Evolutionary conservation across 2,888 invertebrate species (phyloP).

Genomic region (Gymnosoma rotundatum): DNA sequence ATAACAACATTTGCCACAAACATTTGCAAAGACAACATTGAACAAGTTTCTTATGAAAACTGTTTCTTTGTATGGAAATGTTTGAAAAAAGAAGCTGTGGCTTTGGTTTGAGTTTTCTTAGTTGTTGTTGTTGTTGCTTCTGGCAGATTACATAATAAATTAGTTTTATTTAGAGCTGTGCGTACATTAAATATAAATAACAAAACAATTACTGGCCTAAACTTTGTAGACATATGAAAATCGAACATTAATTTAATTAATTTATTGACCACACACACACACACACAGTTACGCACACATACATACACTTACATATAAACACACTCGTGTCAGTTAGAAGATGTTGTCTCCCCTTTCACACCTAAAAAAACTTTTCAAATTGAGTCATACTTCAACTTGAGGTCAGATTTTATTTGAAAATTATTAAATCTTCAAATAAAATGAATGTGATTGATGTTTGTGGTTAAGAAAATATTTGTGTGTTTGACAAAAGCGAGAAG

Average conservation of each 20-base stretch:
- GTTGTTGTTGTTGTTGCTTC: not conserved
- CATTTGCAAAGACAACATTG: constrained; percentile 8
- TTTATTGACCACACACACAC: constrained; percentile 42
- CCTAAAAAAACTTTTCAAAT: no score
- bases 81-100: not conserved
- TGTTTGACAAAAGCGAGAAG: no score
- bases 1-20: constrained; percentile 9
- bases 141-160: not conserved
- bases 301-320: not conserved
- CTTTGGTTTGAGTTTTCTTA: not conserved
- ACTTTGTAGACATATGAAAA: constrained; percentile 21
- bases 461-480: no score
- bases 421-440: no score
- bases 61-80: not conserved
- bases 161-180: not conserved
- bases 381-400: no score
- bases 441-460: no score
- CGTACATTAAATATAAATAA: constrained; percentile 1
- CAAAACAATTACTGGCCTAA: not conserved
- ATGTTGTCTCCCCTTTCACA: no score
- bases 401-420: no score
- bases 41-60: constrained; percentile 34
- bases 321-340: not conserved
- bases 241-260: constrained; percentile 44
- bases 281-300: not conserved